Conservation (phyloP, 2,797 vertebrate species). For the Rhinogobio ventralis region DNA sequence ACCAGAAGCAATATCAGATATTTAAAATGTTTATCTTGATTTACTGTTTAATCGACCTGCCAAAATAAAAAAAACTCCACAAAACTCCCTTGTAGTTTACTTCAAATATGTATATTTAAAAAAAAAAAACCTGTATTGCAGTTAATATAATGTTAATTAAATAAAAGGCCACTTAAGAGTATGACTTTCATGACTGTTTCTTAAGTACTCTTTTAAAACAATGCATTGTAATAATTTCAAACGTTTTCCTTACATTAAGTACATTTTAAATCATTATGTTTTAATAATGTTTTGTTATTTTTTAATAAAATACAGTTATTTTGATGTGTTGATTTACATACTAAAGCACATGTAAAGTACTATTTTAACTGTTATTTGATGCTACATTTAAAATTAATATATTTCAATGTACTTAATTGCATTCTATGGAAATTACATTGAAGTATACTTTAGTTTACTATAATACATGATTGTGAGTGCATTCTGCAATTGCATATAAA, state of each 20-base stretch:
- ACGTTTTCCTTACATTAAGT: no score
- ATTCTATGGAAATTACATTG: background rate
- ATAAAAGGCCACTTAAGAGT: background rate
- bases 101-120: background rate
- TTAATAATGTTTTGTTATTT: background rate
- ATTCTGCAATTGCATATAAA: background rate
- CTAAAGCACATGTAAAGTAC: background rate
- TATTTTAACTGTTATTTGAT: background rate
- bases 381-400: background rate
- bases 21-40: background rate
- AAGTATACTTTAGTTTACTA: background rate
- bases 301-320: background rate
- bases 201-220: slow-evolving; percentile 3
- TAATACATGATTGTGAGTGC: background rate
- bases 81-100: background rate
- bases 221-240: background rate
- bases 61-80: background rate
- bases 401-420: background rate
- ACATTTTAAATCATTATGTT: background rate
- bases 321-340: background rate
- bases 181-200: background rate
- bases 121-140: background rate
- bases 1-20: background rate
- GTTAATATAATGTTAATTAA: background rate
- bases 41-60: background rate